phyloP scores from a whole-genome alignment of 2,888 invertebrate species.

The Trimorus sp. region DNA sequence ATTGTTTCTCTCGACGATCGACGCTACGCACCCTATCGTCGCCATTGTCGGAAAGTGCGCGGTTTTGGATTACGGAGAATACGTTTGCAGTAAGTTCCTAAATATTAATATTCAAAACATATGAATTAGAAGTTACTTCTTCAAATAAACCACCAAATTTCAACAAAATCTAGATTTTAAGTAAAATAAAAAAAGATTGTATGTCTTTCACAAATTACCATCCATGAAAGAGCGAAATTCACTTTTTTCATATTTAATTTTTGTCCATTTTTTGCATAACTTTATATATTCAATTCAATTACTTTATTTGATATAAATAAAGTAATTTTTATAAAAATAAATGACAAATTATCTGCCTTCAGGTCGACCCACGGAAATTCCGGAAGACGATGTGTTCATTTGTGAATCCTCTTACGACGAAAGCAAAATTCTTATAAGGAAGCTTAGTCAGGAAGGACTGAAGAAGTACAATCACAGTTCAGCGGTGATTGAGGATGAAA shows the following conservation, averaged over 20 bases:
- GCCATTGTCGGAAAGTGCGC: conserved; percentile 96
- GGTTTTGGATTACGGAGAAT: conserved; percentile 95
- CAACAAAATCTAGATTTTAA: too few species aligned
- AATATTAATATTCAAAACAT: not conserved
- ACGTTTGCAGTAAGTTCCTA: conserved; percentile 88
- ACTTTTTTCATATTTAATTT: too few species aligned
- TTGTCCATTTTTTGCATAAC: too few species aligned
- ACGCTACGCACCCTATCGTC: conserved; percentile 94
- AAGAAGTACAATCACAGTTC: conserved; percentile 92
- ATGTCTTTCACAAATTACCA: too few species aligned
- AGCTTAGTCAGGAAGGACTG: conserved; percentile 87
- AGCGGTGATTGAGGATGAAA: conserved; percentile 95
- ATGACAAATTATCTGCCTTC: not conserved
- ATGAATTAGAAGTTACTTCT: too few species aligned
- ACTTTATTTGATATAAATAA: too few species aligned
- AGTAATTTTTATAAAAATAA: too few species aligned
- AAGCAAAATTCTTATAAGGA: conserved; percentile 89
- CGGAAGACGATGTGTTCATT: conserved; percentile 95
- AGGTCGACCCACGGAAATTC: conserved; percentile 96
- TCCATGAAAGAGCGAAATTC: too few species aligned
- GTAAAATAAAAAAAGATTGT: too few species aligned
- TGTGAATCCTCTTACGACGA: conserved; percentile 97
- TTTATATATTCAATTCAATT: too few species aligned
- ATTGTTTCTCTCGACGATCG: conserved; percentile 93
- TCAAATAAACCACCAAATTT: too few species aligned